Base-by-base conservation (phyloP, 2,888 invertebrate genomes). In the Drosophila ochracea region DNA sequence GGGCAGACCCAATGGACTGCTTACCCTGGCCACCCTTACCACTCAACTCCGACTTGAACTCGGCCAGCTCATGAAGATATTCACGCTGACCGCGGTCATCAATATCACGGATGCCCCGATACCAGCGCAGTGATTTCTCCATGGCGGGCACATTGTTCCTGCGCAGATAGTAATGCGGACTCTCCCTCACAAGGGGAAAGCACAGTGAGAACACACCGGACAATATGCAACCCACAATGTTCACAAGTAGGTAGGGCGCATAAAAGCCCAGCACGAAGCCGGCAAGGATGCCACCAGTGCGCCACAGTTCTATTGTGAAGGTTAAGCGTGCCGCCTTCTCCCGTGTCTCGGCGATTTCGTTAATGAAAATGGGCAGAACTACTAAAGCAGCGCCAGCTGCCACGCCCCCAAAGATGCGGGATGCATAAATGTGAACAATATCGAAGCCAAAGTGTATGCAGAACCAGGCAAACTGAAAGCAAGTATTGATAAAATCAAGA, bases 71-170 rank as follows among this genome's bases (percentile, higher is more conserved):
- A 0, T 71, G 67, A 11, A 92, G 11, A 21, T 89, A 92, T 4
- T 88, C 90, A 0, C 90, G 88, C 10, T 87, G 80, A 6, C 81
- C 78, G 21, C 91, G 90, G 37, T 92, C 90, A n/a, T 91, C 90
- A 0, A 92, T 64, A 4, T 87, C 84, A 1, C 93, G 89, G 13
- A 92, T 91, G 19, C 92, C 93, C 3, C 93, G 92, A 66, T 91
- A 92, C 92, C 92, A 92, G 35, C 92, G 84, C 53, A 92, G 54
- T 0, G 93, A 92, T 47, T 92, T 92, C 67, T 92, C 93, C 82
- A 92, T 62, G 11, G 82, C 65, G 2, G 76, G 21, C 6, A 83
- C 62, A 53, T 93, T 78, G 1, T 82, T 85, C 13, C 82, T 84
- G 4, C 87, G 89, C 54, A 89, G 47, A 67, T 83, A 92, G 55